Evolutionary conservation across 2,888 invertebrate genomes (phyloP), one percentile per base, ranked within the genome.

Genomic region (Allolobophora icterica): DNA sequence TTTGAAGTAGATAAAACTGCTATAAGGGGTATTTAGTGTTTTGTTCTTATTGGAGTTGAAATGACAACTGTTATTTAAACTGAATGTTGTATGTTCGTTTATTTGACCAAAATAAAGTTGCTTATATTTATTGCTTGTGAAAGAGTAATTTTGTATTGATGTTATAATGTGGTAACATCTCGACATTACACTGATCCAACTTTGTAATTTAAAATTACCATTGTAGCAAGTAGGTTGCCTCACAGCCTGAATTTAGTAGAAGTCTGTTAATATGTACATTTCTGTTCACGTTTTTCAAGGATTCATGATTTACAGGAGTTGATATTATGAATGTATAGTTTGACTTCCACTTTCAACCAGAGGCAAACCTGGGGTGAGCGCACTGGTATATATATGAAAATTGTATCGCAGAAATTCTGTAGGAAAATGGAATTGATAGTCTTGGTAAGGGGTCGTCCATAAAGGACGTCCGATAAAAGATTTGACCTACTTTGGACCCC

Each of bases 111-210:
- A 17, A 71, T 71, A 71, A 8, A 71, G 11, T n/a, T 30, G 71
- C n/a, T n/a, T 30, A 71, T 71, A 71, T 71, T 71, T 71, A 71
- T 71, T 71, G 71, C 71, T 71, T 71, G n/a, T 71, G n/a, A 71
- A 71, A n/a, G 24, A 8, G 71, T 71, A n/a, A 71, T 52, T 71
- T 71, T 71, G 30, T 71, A 71, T 13, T n/a, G 8, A 71, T 13
- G n/a, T n/a, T n/a, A 0, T 71, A n/a, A n/a, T 71, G 30, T 11
- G n/a, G 71, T 71, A 71, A 52, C 52, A 21, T 52, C 24, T 52
- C 52, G 24, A 21, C 42, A 42, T 17, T 52, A 52, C 71, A 71
- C 71, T 71, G 71, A 30, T 71, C n/a, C 71, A 71, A 71, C 30
- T 71, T 6, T 71, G 71, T 71, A 71, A n/a, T 71, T 8, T n/a